Evolutionary conservation across 2,113 vertebrate species (phyloP), one percentile per base, ranked within the genome.

Genomic region (Nestor notabilis): DNA sequence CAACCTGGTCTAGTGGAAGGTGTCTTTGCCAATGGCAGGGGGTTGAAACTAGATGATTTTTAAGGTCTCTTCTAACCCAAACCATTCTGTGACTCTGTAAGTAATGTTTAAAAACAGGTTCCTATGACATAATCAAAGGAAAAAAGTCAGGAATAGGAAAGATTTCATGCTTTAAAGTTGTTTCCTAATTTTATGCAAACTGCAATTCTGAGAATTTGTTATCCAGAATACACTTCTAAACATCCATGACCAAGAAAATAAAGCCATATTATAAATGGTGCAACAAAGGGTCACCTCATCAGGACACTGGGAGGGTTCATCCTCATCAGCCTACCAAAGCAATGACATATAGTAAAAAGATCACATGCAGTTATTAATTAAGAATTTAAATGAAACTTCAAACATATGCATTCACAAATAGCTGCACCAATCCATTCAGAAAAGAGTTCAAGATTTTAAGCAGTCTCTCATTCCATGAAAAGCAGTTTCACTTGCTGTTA

Each of bases 371-470:
- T 64, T 80, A 41, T 81, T 71, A 58, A 94, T 64, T 71, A 31
- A 89, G 93, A 92, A 64, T 56, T 20, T n/a, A 78, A 90, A 91
- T 65, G 15, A 55, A 89, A 41, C 25, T 82, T 89, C 35, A 72
- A 60, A n/a, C 11, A 14, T 28, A 65, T 3, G 19, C 43, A 84
- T 72, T 82, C 44, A 69, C 33, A 79, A 83, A 87, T 33, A 47
- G 28, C 61, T 95, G 21, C 69, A 82, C 27, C 56, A 52, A 43
- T 64, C 35, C 60, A 29, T 76, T 72, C 96, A 47, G 46, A 95
- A 92, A 97, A 18, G 60, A 92, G 88, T 95, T 96, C 95, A 97
- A 87, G 33, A 33, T 52, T 95, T 94, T 93, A 96, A 94, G 56
- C 61, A 63, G n/a, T 35, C 8, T 81, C 35, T 53, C 84, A 66